A percentile compares a stretch with the other conserved stretches of the same genome.
Conservation (phyloP, 2,113 vertebrate genomes). For the Nipponia nippon region DNA sequence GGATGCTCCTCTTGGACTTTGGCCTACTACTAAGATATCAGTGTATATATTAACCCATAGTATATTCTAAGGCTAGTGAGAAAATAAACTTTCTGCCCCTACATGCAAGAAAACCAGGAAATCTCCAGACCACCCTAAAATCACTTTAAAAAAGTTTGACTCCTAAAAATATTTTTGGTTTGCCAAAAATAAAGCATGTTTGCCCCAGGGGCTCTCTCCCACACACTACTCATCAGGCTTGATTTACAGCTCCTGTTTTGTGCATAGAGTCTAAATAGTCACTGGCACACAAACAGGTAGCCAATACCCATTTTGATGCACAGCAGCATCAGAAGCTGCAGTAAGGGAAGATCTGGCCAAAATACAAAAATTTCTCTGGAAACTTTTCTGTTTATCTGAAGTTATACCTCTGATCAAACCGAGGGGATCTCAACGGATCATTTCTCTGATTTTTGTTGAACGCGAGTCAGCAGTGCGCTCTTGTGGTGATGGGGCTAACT, state of each 20-base stretch:
- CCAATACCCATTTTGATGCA: background rate
- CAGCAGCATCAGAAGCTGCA: background rate
- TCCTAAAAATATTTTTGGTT: background rate
- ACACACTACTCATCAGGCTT: background rate
- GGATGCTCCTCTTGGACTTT: background rate
- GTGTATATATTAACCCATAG: background rate
- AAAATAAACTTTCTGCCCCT: background rate
- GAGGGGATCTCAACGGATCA: background rate
- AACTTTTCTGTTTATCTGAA: background rate
- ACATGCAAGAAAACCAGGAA: background rate
- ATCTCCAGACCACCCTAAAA: background rate
- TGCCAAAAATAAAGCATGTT: background rate
- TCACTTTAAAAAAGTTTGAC: background rate
- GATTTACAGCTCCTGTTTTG: background rate
- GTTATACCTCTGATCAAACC: background rate
- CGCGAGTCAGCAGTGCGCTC: fast-evolving
- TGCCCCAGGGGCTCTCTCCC: background rate
- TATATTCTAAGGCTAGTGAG: background rate
- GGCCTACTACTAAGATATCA: background rate
- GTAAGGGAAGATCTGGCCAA: background rate
- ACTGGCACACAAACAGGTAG: background rate
- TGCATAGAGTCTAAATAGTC: background rate
- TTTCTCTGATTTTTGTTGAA: background rate
- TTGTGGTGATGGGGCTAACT: background rate
- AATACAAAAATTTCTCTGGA: background rate